Base-by-base conservation (phyloP, 2,888 invertebrate species). In the Meliscaeva auricollis region DNA sequence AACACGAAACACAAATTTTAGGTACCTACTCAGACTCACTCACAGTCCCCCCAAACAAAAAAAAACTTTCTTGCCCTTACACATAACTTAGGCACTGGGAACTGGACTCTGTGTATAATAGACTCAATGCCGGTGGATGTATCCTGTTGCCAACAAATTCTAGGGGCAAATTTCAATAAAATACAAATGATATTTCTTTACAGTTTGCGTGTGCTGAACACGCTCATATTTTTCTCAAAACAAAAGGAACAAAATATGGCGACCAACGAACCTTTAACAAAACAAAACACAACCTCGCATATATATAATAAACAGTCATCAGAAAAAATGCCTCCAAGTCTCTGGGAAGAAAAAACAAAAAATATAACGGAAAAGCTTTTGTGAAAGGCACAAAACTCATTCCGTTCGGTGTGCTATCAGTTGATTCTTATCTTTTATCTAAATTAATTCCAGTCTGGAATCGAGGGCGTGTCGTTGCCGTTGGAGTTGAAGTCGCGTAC, bases 381-480 rank as follows among this genome's bases (percentile, higher is more conserved):
- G 72, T 50, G n/a, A 52, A n/a, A 32, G 56, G 52, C 32, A 32
- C 30, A 60, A 75, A 79, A 70, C 64, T 52, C 79, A 83, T 83
- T 83, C 56, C 32, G 58, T 72, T 54, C 30, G 32, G 41, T 15
- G 32, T n/a, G 64, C 58, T 84, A 84, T 84, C 84, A 80, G 75
- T 72, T 66, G 75, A 79, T 84, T 72, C 84, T 68, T 84, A 84
- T 84, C 84, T 84, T 68, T 75, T 68, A 84, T 84, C 84, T 80
- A 80, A 84, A 84, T 84, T 84, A 75, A 80, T 84, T 84, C 84
- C 75, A 75, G 79, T 84, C 84, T 80, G 52, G 70, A 62, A 80
- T 76, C 46, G 84, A 76, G 84, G 84, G 79, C 66, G 80, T 80
- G 66, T 68, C 75, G 52, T 74, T 62, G 44, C 41, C 54, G 32